Evolutionary conservation across 2,797 vertebrate genomes (phyloP).

Genomic region (Characodon lateralis): DNA sequence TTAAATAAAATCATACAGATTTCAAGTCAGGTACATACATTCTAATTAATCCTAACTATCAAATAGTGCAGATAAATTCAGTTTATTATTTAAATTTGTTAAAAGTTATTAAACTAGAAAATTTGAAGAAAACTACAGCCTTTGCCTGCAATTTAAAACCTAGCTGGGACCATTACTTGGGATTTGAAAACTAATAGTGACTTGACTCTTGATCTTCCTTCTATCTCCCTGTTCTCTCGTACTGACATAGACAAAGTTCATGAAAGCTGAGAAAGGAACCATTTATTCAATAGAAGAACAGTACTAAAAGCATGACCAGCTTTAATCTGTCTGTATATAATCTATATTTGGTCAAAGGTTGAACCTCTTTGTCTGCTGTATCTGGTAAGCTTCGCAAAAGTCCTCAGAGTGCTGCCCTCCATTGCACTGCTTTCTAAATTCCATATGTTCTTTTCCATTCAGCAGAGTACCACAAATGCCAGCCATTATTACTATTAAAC

Average conservation of each 20-base stretch:
- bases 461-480: slow-evolving; percentile 74
- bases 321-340: not conserved
- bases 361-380: not conserved
- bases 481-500: slow-evolving; percentile 80
- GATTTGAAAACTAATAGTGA: too few species aligned
- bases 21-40: too few species aligned
- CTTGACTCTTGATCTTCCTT: not conserved
- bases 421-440: slow-evolving; percentile 6
- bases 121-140: too few species aligned
- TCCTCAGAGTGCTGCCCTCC: not conserved
- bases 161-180: too few species aligned
- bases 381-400: not conserved
- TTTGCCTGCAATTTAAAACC: too few species aligned
- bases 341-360: not conserved
- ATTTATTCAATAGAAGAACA: not conserved
- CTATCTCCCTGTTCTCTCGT: not conserved
- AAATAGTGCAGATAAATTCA: too few species aligned
- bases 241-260: not conserved
- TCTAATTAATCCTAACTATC: too few species aligned
- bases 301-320: not conserved
- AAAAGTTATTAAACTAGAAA: too few species aligned
- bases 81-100: too few species aligned
- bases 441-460: slow-evolving; percentile 46
- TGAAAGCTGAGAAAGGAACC: not conserved
- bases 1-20: too few species aligned